Evolutionary conservation across 2,113 vertebrate genomes (phyloP), one percentile per base, ranked within the genome.

Genomic region (Coryphaenoides rupestris): DNA sequence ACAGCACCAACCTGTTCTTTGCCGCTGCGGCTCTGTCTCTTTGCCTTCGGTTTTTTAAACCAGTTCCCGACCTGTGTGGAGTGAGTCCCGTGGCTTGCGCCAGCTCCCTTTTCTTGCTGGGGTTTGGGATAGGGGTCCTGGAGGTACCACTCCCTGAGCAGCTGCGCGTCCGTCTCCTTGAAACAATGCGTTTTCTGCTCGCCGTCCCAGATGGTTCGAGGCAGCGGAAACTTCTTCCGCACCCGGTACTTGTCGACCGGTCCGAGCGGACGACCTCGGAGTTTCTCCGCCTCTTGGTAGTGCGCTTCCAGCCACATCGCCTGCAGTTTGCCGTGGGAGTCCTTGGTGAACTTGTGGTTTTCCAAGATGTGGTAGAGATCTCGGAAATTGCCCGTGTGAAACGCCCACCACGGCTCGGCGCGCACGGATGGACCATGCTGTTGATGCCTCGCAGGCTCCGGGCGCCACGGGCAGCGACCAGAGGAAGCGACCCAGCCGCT

Each of bases 171-270:
- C 91, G 96, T 88, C 93, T 99, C 97, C 88, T 99, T 99, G 92
- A 99, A 99, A 94, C 97, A 99, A 86, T 99, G 97, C 76, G 97
- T 99, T 93, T 99, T 99, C 94, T 99, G 97, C 89, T 99, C 97
- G 64, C 97, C 97, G 89, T 99, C 97, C 96, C 97, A 99, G 92
- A 99, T 99, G 93, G 97, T 99, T 81, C 96, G 91, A 86, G 97
- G 97, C 89, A 98, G 92, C 73, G 97, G 97, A 90, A 99, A 99
- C 97, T 99, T 99, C 97, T 99, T 99, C 85, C 97, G 92, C 86
- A 98, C 97, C 79, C 97, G 91, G 91, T 99, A 99, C 92, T 99
- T 99, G 88, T 99, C 97, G 86, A 99, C 97, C 12, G 97, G 97
- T 86, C 97, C 97, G 81, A 98, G 93, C 17, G 97, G 97, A 79